Conservation (phyloP, 1,140 invertebrate species). For the Drosophila nebulosa region DNA sequence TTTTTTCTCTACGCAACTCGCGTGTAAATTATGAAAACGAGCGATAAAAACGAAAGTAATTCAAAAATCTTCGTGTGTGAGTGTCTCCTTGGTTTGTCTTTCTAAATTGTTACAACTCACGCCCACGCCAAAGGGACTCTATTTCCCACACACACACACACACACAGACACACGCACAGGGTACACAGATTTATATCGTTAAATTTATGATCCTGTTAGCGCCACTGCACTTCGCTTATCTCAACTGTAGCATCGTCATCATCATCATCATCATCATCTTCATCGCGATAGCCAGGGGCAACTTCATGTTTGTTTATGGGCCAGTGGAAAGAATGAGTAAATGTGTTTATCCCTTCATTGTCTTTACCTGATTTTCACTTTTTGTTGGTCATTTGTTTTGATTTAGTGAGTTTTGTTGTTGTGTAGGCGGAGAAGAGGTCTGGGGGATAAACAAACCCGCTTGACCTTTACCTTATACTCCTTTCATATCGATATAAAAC, state of each 20-base stretch:
- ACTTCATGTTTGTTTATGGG: conserved; percentile 57
- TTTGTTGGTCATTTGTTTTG: conserved; percentile 38
- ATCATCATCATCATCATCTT: not conserved
- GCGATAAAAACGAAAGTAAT: conserved; percentile 75
- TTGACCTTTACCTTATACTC: not conserved
- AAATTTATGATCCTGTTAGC: conserved; percentile 77
- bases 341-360: conserved; percentile 40
- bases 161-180: not conserved
- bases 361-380: conserved; percentile 54
- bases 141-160: conserved; percentile 3
- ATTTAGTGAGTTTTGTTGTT: conserved; percentile 29
- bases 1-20: conserved; percentile 43
- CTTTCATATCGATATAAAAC: not conserved
- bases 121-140: conserved; percentile 22
- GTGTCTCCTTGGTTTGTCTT: conserved; percentile 10
- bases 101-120: conserved; percentile 46
- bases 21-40: conserved; percentile 55
- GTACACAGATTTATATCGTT: conserved; percentile 66
- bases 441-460: not conserved
- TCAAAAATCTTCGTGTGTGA: conserved; percentile 65
- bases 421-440: not conserved
- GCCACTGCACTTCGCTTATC: conserved; percentile 67
- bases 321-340: conserved; percentile 61
- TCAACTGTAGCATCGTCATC: conserved; percentile 36
- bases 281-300: conserved; percentile 8